A percentile compares a stretch with the other conserved stretches of the same genome.
Evolutionary conservation across 2,113 vertebrate species (phyloP).

Genomic region (Corynorhinus townsendii): DNA sequence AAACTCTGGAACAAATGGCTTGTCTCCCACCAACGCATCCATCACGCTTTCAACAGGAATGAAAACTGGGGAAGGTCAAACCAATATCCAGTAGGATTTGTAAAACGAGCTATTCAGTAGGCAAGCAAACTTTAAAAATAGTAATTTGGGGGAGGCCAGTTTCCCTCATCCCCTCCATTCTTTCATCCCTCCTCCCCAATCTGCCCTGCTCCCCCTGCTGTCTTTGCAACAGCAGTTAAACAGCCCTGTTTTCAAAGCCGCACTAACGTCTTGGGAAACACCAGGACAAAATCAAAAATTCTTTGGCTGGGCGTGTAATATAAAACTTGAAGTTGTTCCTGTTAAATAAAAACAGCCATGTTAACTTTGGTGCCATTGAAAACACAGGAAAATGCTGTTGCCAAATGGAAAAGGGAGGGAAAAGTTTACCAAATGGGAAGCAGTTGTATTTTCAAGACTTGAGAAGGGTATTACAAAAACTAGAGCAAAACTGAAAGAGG

Average conservation of each 20-base stretch:
- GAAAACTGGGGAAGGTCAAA: conserved; percentile 49
- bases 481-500: conserved; percentile 17
- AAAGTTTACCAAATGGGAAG: conserved; percentile 57
- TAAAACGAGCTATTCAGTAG: conserved; percentile 58
- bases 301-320: conserved; percentile 51
- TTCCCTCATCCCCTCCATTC: neutral
- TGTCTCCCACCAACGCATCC: conserved; percentile 30
- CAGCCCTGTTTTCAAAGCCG: conserved; percentile 37
- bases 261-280: conserved; percentile 30
- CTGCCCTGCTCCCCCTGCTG: neutral
- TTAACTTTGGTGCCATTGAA: conserved; percentile 69
- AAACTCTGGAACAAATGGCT: neutral
- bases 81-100: conserved; percentile 49
- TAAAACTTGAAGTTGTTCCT: conserved; percentile 64
- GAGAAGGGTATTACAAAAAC: neutral
- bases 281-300: conserved; percentile 48
- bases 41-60: conserved; percentile 56
- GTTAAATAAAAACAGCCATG: conserved; percentile 62
- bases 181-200: neutral
- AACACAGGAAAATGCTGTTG: conserved; percentile 59
- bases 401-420: conserved; percentile 30
- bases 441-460: conserved; percentile 63
- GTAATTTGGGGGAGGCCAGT: conserved; percentile 2
- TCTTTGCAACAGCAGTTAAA: neutral
- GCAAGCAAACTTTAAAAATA: conserved; percentile 53